Conservation (phyloP, 1,140 invertebrate genomes). For the Aphaenogaster ashmeadi region DNA sequence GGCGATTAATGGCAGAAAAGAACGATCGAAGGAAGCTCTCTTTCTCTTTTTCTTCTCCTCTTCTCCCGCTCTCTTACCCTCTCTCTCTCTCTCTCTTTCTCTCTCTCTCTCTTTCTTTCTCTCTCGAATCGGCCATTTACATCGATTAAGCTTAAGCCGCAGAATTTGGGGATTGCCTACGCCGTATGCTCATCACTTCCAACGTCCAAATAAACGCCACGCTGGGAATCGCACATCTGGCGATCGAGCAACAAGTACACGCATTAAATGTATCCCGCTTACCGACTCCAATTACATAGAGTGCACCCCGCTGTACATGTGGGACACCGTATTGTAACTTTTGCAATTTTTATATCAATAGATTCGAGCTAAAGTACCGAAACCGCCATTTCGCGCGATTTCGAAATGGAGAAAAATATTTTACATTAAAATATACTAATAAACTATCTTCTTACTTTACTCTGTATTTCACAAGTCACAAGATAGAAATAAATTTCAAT, state of each 20-base stretch:
- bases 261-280: conserved; percentile 75
- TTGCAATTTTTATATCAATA: conserved; percentile 57
- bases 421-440: background rate
- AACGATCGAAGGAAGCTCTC: conserved; percentile 15
- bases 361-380: background rate
- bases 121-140: conserved; percentile 67
- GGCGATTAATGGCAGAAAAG: conserved; percentile 50
- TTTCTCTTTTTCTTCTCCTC: background rate
- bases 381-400: background rate
- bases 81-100: background rate
- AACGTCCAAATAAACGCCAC: conserved; percentile 64
- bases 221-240: conserved; percentile 80
- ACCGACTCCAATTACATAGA: conserved; percentile 73
- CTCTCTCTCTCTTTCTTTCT: background rate
- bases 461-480: background rate
- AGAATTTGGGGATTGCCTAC: conserved; percentile 74
- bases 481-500: background rate
- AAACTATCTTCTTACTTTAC: background rate
- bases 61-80: background rate
- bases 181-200: conserved; percentile 68
- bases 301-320: conserved; percentile 63
- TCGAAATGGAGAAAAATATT: background rate
- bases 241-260: conserved; percentile 81
- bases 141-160: conserved; percentile 79
- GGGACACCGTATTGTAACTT: conserved; percentile 29